Evolutionary conservation across 2,888 invertebrate genomes (phyloP).

Genomic region (Cryptus viduatorius): DNA sequence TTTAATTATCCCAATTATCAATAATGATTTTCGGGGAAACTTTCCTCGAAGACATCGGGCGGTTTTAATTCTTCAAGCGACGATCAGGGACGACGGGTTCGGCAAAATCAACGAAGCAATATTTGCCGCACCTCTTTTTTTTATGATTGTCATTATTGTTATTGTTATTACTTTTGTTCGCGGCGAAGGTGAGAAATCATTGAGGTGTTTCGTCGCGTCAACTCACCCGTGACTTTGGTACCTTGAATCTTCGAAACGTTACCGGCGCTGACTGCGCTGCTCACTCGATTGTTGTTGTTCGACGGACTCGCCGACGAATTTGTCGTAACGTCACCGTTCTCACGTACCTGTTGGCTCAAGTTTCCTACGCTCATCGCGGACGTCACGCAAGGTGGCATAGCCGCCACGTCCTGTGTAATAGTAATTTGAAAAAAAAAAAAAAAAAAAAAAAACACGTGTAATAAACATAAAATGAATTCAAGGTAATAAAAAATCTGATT

Average conservation of each 20-base stretch:
- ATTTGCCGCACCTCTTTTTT: not conserved
- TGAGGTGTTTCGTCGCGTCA: not conserved
- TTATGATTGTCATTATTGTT: not conserved
- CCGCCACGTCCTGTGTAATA: conserved; percentile 75
- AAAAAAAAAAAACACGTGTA: not conserved
- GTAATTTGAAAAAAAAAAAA: conserved; percentile 26
- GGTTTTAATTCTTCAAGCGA: not conserved
- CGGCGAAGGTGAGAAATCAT: conserved; percentile 1
- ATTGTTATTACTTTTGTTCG: not conserved
- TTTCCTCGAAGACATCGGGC: too few relatives aligned
- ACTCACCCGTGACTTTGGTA: conserved; percentile 79
- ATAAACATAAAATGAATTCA: not conserved
- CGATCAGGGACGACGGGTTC: not conserved
- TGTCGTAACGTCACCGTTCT: conserved; percentile 72
- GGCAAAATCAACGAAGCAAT: not conserved
- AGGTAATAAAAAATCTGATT: too few relatives aligned
- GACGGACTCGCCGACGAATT: conserved; percentile 56
- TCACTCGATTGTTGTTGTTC: conserved; percentile 78
- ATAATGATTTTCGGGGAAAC: not conserved
- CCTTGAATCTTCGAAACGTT: conserved; percentile 80
- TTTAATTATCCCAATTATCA: not conserved
- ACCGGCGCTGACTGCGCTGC: conserved; percentile 79
- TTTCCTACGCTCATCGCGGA: conserved; percentile 81
- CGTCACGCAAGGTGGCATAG: conserved; percentile 80
- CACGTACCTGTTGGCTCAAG: conserved; percentile 78